Percentiles rank a stretch among this genome's conserved stretches.
phyloP scores from a whole-genome alignment of 2,888 invertebrate species.

The Lapara coniferarum region DNA sequence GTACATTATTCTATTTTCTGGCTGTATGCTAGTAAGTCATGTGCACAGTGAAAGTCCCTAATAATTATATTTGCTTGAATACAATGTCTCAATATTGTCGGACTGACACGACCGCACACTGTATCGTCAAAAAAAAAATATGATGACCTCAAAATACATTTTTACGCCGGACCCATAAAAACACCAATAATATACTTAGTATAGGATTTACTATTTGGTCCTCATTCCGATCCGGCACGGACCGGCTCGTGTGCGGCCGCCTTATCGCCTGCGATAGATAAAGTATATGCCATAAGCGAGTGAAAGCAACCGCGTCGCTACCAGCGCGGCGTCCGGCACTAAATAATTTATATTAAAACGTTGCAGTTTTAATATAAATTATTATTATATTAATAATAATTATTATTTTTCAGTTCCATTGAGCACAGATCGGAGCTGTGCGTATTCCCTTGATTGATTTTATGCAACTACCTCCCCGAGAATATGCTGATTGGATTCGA shows the following conservation, averaged over 20 bases:
- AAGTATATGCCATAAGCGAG: background rate
- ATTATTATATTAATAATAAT: no score
- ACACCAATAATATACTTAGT: background rate
- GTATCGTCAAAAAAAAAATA: no score
- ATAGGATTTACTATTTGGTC: background rate
- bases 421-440: conserved; percentile 15
- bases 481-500: conserved; percentile 90
- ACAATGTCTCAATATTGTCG: no score
- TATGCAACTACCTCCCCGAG: conserved; percentile 86
- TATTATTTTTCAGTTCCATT: conserved; percentile 17
- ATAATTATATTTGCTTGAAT: no score
- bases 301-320: background rate
- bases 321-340: conserved; percentile 20
- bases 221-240: background rate
- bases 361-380: no score
- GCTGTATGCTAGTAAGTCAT: no score
- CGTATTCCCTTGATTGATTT: background rate
- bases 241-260: background rate
- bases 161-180: no score
- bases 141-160: no score
- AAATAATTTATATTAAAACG: conserved; percentile 22
- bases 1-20: no score
- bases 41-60: no score
- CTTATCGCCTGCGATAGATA: conserved; percentile 13
- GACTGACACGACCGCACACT: no score